These are phyloP conservation scores for Battus philenor DNA, from an alignment of 1,140 invertebrate genomes.

Conservation along the genomic window DNA sequence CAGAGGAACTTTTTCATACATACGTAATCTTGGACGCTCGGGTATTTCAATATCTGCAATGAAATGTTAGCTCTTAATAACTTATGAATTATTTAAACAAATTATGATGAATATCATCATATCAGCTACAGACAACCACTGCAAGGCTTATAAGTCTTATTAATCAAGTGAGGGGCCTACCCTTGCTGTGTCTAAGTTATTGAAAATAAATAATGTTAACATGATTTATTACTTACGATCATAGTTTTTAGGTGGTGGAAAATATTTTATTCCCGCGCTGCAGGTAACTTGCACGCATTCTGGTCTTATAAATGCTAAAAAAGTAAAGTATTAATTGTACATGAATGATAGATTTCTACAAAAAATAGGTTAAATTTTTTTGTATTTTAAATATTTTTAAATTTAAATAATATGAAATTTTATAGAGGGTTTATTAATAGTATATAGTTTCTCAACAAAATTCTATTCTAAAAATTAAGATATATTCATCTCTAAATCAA, in stretches of 20 bases:
- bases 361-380: background rate
- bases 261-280: constrained; percentile 79
- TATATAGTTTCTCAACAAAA: background rate
- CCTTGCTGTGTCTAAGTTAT: background rate
- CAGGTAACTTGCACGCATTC: constrained; percentile 39
- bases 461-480: background rate
- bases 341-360: background rate
- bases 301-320: constrained; percentile 49
- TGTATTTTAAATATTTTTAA: background rate
- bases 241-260: constrained; percentile 77
- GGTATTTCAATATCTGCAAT: constrained; percentile 83
- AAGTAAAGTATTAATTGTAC: background rate
- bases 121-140: background rate
- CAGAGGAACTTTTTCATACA: constrained; percentile 84
- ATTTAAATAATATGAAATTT: background rate
- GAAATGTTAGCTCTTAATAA: too few species aligned
- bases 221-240: constrained; percentile 67
- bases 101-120: constrained; percentile 13
- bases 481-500: background rate
- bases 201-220: background rate
- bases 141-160: background rate
- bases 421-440: background rate
- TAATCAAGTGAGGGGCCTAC: too few species aligned
- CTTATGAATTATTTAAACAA: too few species aligned
- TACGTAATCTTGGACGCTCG: constrained; percentile 81